Conservation (phyloP, 2,113 vertebrate genomes). For the Oncorhynchus keta region DNA sequence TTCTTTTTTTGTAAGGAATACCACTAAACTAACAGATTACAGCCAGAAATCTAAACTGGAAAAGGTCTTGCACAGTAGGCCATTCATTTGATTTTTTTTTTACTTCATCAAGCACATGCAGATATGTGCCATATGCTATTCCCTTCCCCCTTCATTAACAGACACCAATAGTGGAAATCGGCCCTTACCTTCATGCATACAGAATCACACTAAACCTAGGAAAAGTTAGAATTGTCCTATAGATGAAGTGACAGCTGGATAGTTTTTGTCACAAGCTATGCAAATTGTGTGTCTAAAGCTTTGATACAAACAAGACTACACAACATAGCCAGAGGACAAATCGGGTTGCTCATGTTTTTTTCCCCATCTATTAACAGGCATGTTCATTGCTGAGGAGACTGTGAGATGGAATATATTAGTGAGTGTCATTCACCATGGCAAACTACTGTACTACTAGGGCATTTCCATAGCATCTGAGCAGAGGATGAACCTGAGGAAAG, state of each 20-base stretch:
- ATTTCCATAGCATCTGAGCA: background rate
- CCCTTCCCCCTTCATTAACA: background rate
- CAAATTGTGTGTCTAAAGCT: no score
- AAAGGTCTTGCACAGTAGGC: slow-evolving; percentile 20
- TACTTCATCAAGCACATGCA: slow-evolving; percentile 23
- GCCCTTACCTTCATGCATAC: background rate
- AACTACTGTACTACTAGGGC: slow-evolving; percentile 30
- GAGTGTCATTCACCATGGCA: slow-evolving; percentile 25
- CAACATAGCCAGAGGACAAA: no score
- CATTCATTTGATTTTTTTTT: slow-evolving; percentile 27
- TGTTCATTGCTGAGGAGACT: background rate
- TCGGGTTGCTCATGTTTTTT: no score
- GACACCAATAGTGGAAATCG: background rate
- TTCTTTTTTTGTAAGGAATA: no score
- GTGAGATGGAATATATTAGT: slow-evolving; percentile 49
- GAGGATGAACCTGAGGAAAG: slow-evolving; percentile 64
- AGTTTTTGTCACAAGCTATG: no score
- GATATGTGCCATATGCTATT: background rate
- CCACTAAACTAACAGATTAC: no score
- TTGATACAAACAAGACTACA: no score
- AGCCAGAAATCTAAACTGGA: background rate
- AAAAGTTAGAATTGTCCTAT: background rate
- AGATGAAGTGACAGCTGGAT: no score
- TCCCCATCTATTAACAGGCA: no score
- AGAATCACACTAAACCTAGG: background rate